Percentiles rank a stretch among this genome's conserved stretches.
phyloP scores from a whole-genome alignment of 1,140 invertebrate species.

The Trinorchestia longiramus region DNA sequence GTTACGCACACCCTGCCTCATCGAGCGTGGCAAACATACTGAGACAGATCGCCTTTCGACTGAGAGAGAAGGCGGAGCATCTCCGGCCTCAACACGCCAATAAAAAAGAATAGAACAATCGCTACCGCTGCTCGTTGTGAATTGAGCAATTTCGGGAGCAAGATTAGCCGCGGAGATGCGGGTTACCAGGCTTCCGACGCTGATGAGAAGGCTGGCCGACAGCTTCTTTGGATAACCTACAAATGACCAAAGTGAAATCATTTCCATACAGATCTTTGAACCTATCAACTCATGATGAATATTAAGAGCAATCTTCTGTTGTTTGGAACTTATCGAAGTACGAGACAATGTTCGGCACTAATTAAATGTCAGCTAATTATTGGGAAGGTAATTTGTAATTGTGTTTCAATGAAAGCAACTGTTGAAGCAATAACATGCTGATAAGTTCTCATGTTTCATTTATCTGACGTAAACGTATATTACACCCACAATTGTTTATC shows the following conservation, averaged over 20 bases:
- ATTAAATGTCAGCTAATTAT: neutral
- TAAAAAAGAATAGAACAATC: slow-evolving; percentile 44
- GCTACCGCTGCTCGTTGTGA: slow-evolving; percentile 45
- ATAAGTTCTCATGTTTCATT: neutral
- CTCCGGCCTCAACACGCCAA: slow-evolving; percentile 27
- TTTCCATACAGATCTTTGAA: neutral
- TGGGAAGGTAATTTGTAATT: neutral
- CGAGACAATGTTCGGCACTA: neutral
- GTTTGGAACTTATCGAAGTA: neutral
- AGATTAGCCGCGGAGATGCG: slow-evolving; percentile 53
- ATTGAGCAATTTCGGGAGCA: slow-evolving; percentile 43
- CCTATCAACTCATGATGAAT: neutral
- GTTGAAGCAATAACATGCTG: too few relatives aligned
- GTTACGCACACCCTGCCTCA: slow-evolving; percentile 7
- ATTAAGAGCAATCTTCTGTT: neutral
- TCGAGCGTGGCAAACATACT: slow-evolving; percentile 28
- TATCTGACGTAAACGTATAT: neutral
- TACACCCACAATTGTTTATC: neutral
- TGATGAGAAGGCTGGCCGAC: neutral
- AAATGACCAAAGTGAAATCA: neutral
- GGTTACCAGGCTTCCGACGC: slow-evolving; percentile 30
- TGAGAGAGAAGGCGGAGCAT: slow-evolving; percentile 36
- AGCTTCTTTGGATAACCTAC: neutral
- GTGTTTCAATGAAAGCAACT: neutral
- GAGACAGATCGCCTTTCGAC: slow-evolving; percentile 28